Evolutionary conservation across 2,797 vertebrate genomes (phyloP).

Genomic region (Otolemur crassicaudatus): DNA sequence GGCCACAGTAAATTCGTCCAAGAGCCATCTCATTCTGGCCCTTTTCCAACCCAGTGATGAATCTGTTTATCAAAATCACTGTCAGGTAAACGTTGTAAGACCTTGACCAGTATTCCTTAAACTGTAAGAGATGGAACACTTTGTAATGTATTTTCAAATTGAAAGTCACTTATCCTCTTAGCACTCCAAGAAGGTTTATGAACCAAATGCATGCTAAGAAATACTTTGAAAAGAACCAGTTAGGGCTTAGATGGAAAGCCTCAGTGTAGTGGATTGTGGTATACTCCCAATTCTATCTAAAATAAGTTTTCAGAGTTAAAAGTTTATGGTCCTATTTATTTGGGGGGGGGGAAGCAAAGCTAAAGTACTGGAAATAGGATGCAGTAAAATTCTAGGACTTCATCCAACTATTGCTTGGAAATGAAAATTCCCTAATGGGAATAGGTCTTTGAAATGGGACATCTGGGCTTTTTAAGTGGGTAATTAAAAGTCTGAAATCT

Average conservation of each 20-base stretch:
- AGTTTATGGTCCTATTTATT: slow-evolving; percentile 79
- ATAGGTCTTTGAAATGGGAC: slow-evolving; percentile 80
- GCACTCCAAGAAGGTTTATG: slow-evolving; percentile 80
- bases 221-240: slow-evolving; percentile 73
- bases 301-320: slow-evolving; percentile 79
- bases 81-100: slow-evolving; percentile 83
- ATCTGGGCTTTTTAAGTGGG: slow-evolving; percentile 78
- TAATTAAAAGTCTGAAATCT: slow-evolving; percentile 81
- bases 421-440: slow-evolving; percentile 79
- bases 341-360: slow-evolving; percentile 51
- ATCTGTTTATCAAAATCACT: slow-evolving; percentile 82
- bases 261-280: slow-evolving; percentile 39
- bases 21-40: slow-evolving; percentile 75
- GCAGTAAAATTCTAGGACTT: slow-evolving; percentile 81
- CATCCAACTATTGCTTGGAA: slow-evolving; percentile 77
- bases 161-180: slow-evolving; percentile 82
- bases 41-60: slow-evolving; percentile 73
- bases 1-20: slow-evolving; percentile 27
- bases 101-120: slow-evolving; percentile 80
- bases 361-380: slow-evolving; percentile 79
- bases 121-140: slow-evolving; percentile 79
- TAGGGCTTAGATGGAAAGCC: slow-evolving; percentile 73
- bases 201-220: slow-evolving; percentile 79
- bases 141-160: slow-evolving; percentile 82
- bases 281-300: slow-evolving; percentile 68